Percentiles rank a stretch among this genome's conserved stretches.
Evolutionary conservation across 1,140 invertebrate genomes (phyloP).

Genomic region (Lepidurus couesii): DNA sequence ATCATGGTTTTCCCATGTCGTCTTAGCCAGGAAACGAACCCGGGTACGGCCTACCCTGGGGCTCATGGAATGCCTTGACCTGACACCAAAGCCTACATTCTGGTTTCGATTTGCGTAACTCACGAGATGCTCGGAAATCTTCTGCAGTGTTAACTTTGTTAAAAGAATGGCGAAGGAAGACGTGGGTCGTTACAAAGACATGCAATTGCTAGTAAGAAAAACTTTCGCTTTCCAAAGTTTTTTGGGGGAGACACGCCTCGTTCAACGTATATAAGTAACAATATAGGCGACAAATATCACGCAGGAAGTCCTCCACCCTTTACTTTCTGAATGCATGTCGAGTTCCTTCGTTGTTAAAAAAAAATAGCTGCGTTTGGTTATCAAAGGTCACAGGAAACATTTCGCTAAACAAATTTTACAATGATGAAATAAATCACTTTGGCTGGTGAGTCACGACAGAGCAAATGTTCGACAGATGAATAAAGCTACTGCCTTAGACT

Average conservation of each 20-base stretch:
- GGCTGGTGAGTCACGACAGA: no score
- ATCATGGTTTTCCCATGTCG: neutral
- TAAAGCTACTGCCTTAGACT: no score
- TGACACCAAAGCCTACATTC: slow-evolving; percentile 21
- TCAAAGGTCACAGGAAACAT: slow-evolving; percentile 13
- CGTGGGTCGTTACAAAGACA: neutral
- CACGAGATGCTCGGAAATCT: neutral
- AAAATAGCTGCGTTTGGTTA: neutral
- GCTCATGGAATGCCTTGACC: slow-evolving; percentile 14
- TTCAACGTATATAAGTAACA: neutral
- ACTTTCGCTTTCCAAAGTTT: neutral
- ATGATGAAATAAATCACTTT: no score
- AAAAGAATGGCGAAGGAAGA: neutral
- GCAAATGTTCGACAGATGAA: no score
- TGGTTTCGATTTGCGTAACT: neutral
- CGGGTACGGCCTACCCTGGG: slow-evolving; percentile 12
- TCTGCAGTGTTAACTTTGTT: neutral
- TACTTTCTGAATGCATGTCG: neutral
- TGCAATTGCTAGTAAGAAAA: neutral
- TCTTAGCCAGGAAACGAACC: neutral
- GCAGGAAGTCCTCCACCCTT: neutral
- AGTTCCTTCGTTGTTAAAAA: neutral
- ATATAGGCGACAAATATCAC: neutral
- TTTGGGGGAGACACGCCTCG: neutral
- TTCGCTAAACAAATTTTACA: neutral